Percentiles rank a stretch among this genome's conserved stretches.
Conservation (phyloP, 1,140 invertebrate genomes). For the Scylla paramamosain region DNA sequence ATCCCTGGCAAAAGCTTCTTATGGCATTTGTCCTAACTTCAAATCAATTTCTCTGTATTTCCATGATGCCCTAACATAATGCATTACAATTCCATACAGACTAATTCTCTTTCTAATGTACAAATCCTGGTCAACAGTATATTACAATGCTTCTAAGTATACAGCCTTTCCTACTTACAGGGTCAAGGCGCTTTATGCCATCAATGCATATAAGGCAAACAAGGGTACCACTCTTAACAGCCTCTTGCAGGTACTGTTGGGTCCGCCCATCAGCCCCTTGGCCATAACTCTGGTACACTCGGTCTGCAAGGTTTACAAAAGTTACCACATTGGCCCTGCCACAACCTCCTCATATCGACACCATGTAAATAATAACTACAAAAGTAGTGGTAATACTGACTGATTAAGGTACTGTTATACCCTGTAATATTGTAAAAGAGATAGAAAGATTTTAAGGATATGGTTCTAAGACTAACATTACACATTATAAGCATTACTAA, state of each 20-base stretch:
- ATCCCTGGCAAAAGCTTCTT: too few species aligned
- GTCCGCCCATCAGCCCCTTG: constrained; percentile 81
- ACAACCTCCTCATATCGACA: neutral
- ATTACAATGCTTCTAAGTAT: neutral
- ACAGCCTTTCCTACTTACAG: constrained; percentile 82
- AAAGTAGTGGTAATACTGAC: neutral
- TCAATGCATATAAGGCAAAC: constrained; percentile 96
- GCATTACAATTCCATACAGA: too few species aligned
- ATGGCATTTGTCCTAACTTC: too few species aligned
- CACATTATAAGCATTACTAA: too few species aligned
- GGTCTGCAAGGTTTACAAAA: constrained; percentile 24
- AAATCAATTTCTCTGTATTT: too few species aligned
- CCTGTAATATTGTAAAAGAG: too few species aligned
- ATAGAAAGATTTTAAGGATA: too few species aligned
- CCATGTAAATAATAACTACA: neutral
- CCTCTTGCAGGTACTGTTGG: constrained; percentile 87
- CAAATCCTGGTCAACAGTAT: neutral
- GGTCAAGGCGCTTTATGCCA: constrained; percentile 89
- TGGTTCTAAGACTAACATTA: too few species aligned
- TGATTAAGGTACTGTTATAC: too few species aligned
- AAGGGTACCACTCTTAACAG: constrained; percentile 87
- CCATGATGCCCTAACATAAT: too few species aligned
- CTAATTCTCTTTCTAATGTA: neutral
- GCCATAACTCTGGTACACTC: constrained; percentile 56
- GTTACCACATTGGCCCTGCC: too few species aligned